Evolutionary conservation across 2,797 vertebrate genomes (phyloP).

Genomic region (Epinephelus malabaricus): DNA sequence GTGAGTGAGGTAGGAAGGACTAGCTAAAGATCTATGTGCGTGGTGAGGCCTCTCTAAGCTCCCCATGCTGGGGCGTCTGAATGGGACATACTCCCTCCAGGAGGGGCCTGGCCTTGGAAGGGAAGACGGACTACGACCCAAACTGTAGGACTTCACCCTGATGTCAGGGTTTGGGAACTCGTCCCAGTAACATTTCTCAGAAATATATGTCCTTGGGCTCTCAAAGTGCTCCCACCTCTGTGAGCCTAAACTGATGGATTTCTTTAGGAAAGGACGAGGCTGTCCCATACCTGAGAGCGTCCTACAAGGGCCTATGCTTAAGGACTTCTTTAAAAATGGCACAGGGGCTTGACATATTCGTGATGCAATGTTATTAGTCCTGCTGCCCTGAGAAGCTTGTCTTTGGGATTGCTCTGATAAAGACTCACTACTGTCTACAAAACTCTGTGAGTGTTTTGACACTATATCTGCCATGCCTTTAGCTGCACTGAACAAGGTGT

Average conservation of each 20-base stretch:
- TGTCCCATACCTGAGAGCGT: slow-evolving; percentile 77
- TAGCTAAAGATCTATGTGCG: slow-evolving; percentile 71
- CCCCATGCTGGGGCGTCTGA: slow-evolving; percentile 75
- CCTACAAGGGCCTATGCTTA: slow-evolving; percentile 83
- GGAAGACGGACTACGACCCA: slow-evolving; percentile 74
- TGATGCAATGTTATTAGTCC: slow-evolving; percentile 82
- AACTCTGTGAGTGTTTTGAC: slow-evolving; percentile 73
- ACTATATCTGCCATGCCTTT: slow-evolving; percentile 78
- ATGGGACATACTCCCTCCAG: slow-evolving; percentile 79
- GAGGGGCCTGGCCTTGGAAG: slow-evolving; percentile 78
- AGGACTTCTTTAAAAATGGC: slow-evolving; percentile 86
- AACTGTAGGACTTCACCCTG: slow-evolving; percentile 83
- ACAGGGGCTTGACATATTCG: slow-evolving; percentile 84
- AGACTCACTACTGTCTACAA: slow-evolving; percentile 62
- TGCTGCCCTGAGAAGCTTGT: slow-evolving; percentile 77
- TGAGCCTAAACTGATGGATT: slow-evolving; percentile 86
- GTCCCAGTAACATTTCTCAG: slow-evolving; percentile 85
- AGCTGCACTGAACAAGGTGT: slow-evolving; percentile 78
- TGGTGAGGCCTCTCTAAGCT: slow-evolving; percentile 78
- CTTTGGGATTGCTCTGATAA: slow-evolving; percentile 77
- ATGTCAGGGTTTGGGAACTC: slow-evolving; percentile 80
- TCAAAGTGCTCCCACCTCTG: slow-evolving; percentile 87
- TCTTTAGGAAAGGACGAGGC: slow-evolving; percentile 84
- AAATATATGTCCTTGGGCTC: slow-evolving; percentile 80
- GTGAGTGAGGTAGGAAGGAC: slow-evolving; percentile 78